Conservation (phyloP, 2,797 vertebrate species). For the Helicolenus hilgendorfi region DNA sequence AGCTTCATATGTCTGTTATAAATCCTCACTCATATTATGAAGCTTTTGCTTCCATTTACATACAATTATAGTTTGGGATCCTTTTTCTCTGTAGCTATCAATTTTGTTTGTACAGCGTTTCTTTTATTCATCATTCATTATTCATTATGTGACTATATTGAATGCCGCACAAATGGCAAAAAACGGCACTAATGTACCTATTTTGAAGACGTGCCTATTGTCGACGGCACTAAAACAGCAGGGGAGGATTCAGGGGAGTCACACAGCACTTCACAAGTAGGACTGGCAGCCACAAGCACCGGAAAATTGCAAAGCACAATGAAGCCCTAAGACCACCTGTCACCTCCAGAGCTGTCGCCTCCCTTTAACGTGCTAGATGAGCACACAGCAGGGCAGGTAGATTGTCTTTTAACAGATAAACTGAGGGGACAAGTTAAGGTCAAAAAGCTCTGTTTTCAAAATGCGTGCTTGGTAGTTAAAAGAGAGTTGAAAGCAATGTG, state of each 20-base stretch:
- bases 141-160: neutral
- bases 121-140: neutral
- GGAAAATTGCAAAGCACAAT: constrained; percentile 20
- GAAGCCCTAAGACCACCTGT: constrained; percentile 29
- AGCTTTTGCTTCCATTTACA: neutral
- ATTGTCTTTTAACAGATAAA: neutral
- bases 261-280: neutral
- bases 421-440: neutral
- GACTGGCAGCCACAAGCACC: neutral
- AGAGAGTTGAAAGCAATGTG: neutral
- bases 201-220: neutral
- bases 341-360: constrained; percentile 32
- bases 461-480: neutral
- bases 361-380: neutral
- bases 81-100: neutral
- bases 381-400: neutral
- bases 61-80: neutral
- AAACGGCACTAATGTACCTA: neutral
- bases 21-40: neutral
- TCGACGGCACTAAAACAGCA: neutral
- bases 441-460: neutral
- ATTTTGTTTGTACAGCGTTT: neutral
- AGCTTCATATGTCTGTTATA: neutral
- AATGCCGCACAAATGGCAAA: neutral
- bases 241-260: neutral